These are phyloP conservation scores for Sarcophaga rosellei DNA, from an alignment of 2,888 invertebrate species.

Conservation along the genomic window DNA sequence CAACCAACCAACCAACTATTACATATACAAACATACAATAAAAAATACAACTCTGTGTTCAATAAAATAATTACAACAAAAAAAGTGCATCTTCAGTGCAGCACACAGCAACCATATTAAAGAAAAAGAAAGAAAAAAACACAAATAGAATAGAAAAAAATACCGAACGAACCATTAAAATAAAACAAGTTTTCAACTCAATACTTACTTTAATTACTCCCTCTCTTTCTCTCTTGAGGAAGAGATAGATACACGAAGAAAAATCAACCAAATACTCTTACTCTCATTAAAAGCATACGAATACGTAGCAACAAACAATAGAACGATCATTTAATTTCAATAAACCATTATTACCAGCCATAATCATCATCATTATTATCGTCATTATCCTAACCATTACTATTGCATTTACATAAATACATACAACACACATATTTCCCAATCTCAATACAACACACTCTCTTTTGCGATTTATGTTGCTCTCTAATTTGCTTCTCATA, in stretches of 20 bases:
- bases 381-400: constrained; percentile 4
- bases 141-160: neutral
- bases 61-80: neutral
- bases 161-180: constrained; percentile 6
- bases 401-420: neutral
- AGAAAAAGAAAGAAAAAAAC: neutral
- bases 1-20: constrained; percentile 9
- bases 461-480: neutral
- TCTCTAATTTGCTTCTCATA: constrained; percentile 7
- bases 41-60: constrained; percentile 63
- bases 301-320: neutral
- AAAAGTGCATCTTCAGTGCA: constrained; percentile 66
- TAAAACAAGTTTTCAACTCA: constrained; percentile 49
- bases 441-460: neutral
- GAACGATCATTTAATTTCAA: constrained; percentile 13
- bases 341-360: neutral
- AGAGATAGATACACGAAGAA: constrained; percentile 6
- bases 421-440: neutral
- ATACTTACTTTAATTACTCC: constrained; percentile 19
- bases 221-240: constrained; percentile 31
- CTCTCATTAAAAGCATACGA: constrained; percentile 44
- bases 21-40: neutral
- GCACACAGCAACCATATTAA: constrained; percentile 22
- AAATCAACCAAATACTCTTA: constrained; percentile 22
- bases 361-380: constrained; percentile 18